These are phyloP conservation scores for Dendrolimus pini DNA, from an alignment of 2,888 invertebrate genomes.

Conservation along the genomic window DNA sequence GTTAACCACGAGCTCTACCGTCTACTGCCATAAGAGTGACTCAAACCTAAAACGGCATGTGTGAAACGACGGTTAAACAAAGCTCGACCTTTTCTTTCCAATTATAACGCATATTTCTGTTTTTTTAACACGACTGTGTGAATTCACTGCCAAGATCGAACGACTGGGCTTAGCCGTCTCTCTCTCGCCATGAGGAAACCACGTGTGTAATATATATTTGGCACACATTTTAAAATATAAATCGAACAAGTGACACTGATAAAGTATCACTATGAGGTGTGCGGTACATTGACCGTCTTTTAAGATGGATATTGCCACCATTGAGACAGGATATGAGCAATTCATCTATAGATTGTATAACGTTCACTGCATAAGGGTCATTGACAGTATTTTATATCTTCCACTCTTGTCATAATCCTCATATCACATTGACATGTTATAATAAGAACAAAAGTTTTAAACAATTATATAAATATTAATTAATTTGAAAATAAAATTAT, in stretches of 20 bases:
- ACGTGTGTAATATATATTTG: constrained; percentile 51
- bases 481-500: no score
- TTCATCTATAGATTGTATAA: constrained; percentile 34
- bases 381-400: constrained; percentile 35
- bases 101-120: constrained; percentile 18
- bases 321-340: constrained; percentile 52
- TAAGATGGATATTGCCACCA: constrained; percentile 32
- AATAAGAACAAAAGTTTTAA: no score
- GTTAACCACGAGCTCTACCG: constrained; percentile 49
- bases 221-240: constrained; percentile 31
- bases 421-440: no score
- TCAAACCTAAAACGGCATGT: constrained; percentile 39
- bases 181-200: constrained; percentile 36
- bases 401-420: no score
- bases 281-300: constrained; percentile 25
- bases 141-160: constrained; percentile 70
- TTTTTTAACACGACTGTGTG: constrained; percentile 12
- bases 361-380: constrained; percentile 44
- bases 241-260: constrained; percentile 16
- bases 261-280: constrained; percentile 20
- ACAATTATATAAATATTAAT: no score
- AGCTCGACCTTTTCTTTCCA: constrained; percentile 16
- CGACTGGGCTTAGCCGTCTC: constrained; percentile 56
- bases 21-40: constrained; percentile 40
- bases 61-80: constrained; percentile 16